Base-by-base conservation (phyloP, 30 jellyfish, hydroid and myxozoan genomes). In the Hydractinia symbiolongicarpus region DNA sequence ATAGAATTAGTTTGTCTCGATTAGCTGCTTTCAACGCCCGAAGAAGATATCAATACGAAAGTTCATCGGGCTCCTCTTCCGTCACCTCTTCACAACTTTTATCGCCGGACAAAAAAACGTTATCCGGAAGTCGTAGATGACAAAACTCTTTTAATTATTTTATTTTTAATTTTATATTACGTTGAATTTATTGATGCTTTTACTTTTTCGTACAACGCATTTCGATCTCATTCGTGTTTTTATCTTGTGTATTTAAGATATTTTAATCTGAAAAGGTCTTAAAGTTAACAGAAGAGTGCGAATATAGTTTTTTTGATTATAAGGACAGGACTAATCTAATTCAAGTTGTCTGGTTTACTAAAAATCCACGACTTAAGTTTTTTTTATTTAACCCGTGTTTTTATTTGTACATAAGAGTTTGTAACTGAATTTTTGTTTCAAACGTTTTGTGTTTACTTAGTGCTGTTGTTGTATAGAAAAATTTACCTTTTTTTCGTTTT, bases 11-110 rank as follows among this genome's bases (percentile, higher is more conserved):
- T 15, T 74, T 94, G 71, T 94, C 99, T 8, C 86, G 99, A 49
- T 78, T 94, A 57, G 99, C 99, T 8, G 99, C 99, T 68, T 94
- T 94, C 76, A 94, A 94, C 81, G 99, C 99, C 11, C 86, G 99
- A 76, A 79, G 99, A 54, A 70, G 96, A n/a, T 94, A 88, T 66
- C 96, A 94, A 14, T 79, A 79, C 53, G 87, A 79, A 66, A 79
- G 72, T 20, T 77, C 85, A 19, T 64, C 74, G 52, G 61, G 61
- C 61, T 44, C 50, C 0, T 20, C 55, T 50, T 19, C 50, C 8
- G 66, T 79, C 16, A 11, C 87, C 8, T 66, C 84, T n/a, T 53
- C 82, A 5, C 87, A 79, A 54, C 51, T 60, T 30, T 60, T 66
- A 66, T 79, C 87, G 6, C 87, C 87, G 61, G 53, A 19, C 17